Evolutionary conservation across 2,888 invertebrate genomes (phyloP).

Genomic region (Cinara cedri): DNA sequence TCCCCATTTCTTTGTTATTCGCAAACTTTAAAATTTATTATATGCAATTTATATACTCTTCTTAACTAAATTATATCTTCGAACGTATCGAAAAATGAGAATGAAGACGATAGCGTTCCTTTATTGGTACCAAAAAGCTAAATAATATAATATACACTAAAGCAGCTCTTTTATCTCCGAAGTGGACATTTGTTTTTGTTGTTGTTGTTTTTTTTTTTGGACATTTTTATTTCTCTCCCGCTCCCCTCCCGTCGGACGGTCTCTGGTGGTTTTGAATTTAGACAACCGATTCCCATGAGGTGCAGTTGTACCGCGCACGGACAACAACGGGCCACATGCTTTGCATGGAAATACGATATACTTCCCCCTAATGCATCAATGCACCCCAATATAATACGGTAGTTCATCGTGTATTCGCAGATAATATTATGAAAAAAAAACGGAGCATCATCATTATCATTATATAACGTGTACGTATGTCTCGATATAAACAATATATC

Average conservation of each 20-base stretch:
- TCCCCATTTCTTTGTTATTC: too few species aligned
- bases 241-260: background rate
- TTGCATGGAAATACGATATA: slow-evolving; percentile 56
- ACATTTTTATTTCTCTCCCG: slow-evolving; percentile 50
- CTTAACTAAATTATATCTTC: too few species aligned
- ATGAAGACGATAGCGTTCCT: too few species aligned
- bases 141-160: background rate
- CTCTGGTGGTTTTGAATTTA: slow-evolving; percentile 50
- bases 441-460: slow-evolving; percentile 56
- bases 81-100: too few species aligned
- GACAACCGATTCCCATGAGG: slow-evolving; percentile 55
- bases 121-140: background rate
- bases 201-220: slow-evolving; percentile 24
- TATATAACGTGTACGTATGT: slow-evolving; percentile 47
- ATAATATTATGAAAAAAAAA: slow-evolving; percentile 37
- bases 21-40: too few species aligned
- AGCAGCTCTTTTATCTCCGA: background rate
- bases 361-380: slow-evolving; percentile 52
- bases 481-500: slow-evolving; percentile 39
- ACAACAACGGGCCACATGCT: slow-evolving; percentile 57
- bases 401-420: slow-evolving; percentile 26
- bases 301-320: slow-evolving; percentile 2
- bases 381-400: slow-evolving; percentile 43
- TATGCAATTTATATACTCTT: too few species aligned
- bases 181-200: slow-evolving; percentile 14